Conservation (phyloP, 1,140 invertebrate species). For the Drosophila repletoides region DNA sequence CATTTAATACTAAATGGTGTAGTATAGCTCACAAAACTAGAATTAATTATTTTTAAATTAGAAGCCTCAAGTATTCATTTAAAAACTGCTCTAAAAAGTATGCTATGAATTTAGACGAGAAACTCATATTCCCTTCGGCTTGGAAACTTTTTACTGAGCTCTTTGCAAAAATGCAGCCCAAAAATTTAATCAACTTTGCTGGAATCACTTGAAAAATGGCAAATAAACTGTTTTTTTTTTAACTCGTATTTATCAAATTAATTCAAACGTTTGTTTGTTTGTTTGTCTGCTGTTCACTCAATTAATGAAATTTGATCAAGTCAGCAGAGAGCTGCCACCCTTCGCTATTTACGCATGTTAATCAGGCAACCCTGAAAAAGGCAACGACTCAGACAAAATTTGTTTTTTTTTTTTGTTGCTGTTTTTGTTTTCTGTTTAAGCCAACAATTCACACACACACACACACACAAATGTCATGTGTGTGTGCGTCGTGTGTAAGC, state of each 20-base stretch:
- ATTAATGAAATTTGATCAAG: conserved; percentile 77
- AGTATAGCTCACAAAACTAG: no score
- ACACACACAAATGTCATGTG: conserved; percentile 21
- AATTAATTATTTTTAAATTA: no score
- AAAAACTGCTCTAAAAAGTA: no score
- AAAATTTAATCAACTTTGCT: conserved; percentile 14
- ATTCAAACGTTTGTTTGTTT: conserved; percentile 46
- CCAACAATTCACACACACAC: conserved; percentile 5
- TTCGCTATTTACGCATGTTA: conserved; percentile 55
- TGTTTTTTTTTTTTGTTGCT: conserved; percentile 25
- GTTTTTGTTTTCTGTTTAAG: conserved; percentile 2
- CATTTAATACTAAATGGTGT: no score
- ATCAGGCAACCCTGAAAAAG: conserved; percentile 55
- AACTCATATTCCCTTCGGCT: no score
- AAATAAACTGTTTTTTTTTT: background rate
- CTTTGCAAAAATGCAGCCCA: background rate
- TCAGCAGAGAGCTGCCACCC: conserved; percentile 20
- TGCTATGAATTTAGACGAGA: no score
- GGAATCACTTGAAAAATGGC: no score
- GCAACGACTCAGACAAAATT: conserved; percentile 41
- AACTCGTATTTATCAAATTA: background rate
- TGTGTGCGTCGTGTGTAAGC: conserved; percentile 51
- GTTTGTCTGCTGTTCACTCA: conserved; percentile 53
- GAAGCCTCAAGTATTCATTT: no score
- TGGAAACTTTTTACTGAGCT: no score